Percentiles rank a stretch among this genome's conserved stretches.
phyloP scores from a whole-genome alignment of 2,797 vertebrate genomes.

The Molossus alvarezi region DNA sequence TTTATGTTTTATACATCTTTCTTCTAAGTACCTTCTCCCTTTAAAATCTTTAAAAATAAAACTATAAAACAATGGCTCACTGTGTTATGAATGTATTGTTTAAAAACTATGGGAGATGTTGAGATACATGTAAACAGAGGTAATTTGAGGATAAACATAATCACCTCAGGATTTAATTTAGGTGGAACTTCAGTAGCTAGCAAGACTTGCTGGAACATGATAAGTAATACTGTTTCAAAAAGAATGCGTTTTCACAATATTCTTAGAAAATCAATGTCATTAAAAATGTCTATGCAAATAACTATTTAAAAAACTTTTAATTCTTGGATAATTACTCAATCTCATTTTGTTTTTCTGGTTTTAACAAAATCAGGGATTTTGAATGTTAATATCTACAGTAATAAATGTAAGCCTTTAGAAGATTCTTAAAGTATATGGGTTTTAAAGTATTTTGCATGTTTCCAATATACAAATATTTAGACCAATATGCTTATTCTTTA shows the following conservation, averaged over 20 bases:
- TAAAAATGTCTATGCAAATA: not conserved
- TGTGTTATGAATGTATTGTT: not conserved
- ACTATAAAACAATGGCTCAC: not conserved
- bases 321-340: not conserved
- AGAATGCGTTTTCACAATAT: not conserved
- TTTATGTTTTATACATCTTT: not conserved
- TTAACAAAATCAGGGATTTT: not conserved
- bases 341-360: not conserved
- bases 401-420: not conserved
- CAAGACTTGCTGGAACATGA: not conserved
- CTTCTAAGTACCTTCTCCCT: not conserved
- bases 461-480: not conserved
- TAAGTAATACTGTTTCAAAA: not conserved
- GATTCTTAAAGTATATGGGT: not conserved
- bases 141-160: not conserved
- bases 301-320: not conserved
- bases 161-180: not conserved
- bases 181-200: not conserved
- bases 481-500: not conserved
- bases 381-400: not conserved
- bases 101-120: not conserved
- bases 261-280: not conserved
- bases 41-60: not conserved
- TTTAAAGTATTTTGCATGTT: not conserved
- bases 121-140: not conserved